Base-by-base conservation (phyloP, 2,797 vertebrate genomes). In the Micromesistius poutassou region DNA sequence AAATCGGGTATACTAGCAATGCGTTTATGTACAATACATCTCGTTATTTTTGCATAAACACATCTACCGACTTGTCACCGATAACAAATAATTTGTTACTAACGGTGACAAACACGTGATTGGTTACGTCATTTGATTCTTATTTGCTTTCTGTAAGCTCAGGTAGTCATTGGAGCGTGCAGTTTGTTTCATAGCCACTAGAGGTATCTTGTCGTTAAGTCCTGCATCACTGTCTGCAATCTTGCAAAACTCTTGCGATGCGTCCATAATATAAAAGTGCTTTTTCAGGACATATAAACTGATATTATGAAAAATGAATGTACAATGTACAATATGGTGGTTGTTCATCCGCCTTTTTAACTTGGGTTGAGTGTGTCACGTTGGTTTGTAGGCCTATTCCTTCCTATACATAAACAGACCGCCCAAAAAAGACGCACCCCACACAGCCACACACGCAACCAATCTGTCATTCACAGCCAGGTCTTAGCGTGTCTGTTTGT, bases 341-440 rank as follows among this genome's bases (percentile, higher is more conserved):
- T 25, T n/a, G 55, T 25, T 62, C 55, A n/a, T 25, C 6, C 22
- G 55, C 55, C 55, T 25, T 62, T 62, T 62, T n/a, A 22, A 19
- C 5, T 16, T 62, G 22, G 55, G 55, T 22, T 62, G 22, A 92
- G 85, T 90, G 91, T 88, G 78, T 81, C 81, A 81, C 76, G 4
- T 72, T 72, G 78, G 13, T 42, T 42, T 42, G 40, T 42, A 13
- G 74, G 79, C 85, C 92, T 93, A 89, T 90, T 90, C 81, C 88
- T 77, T 87, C 84, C 85, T 93, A 91, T 92, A 88, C 94, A 94
- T 93, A 90, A 93, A 66, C 77, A 22, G 25, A 76, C 82, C 85
- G 91, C 91, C 85, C 92, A 94, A 94, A 91, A 94, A 90, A 92
- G 91, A 94, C 90, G 82, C 77, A 72, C 7, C 75, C 5, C 35